Base-by-base conservation (phyloP, 2,797 vertebrate species). In the Microctenopoma stevenorrisi region DNA sequence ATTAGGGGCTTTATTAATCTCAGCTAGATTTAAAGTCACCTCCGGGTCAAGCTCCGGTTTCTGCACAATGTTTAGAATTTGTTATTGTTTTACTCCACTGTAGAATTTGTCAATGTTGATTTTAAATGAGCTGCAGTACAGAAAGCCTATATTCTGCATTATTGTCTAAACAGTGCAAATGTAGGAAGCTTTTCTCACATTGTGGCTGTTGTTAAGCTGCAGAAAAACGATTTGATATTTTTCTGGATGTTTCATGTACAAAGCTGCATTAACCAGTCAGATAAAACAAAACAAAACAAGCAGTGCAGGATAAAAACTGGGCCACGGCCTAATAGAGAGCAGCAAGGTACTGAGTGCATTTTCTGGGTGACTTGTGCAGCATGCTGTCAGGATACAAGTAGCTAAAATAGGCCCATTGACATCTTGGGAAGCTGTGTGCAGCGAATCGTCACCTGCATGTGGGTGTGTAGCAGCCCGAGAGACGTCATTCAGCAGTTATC, bases 401-500 rank as follows among this genome's bases (percentile, higher is more conserved):
- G 8, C 40, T 16, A 30, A 2, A 65, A 63, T 44, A 7, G 56
- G 56, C 16, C 22, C 4, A 46, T 9, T 2, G 30, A 33, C 40
- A 22, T 46, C 22, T 54, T 57, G 15, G 35, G 38, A 75, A 50
- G 42, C 62, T 55, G 48, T 63, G 69, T 15, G n/a, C 14, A 42
- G 30, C 44, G 35, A 64, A 26, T 49, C 43, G 60, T 61, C 59
- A 43, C 43, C 38, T 62, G 66, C 40, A 35, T 68, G 76, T 70
- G 81, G 64, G 78, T 50, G 77, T 66, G 64, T 43, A 40, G 54
- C 52, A 64, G 50, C 52, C 64, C 72, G 33, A 49, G 48, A 46
- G 53, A 81, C 68, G 62, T 88, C 81, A 88, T 40, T 82, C 71
- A 66, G 67, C 12, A 16, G 64, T 53, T 53, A 43, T 67, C 57